These are phyloP conservation scores for Drosophila nr. perissopoda DNA, from an alignment of 2,888 invertebrate species.

Conservation along the genomic window DNA sequence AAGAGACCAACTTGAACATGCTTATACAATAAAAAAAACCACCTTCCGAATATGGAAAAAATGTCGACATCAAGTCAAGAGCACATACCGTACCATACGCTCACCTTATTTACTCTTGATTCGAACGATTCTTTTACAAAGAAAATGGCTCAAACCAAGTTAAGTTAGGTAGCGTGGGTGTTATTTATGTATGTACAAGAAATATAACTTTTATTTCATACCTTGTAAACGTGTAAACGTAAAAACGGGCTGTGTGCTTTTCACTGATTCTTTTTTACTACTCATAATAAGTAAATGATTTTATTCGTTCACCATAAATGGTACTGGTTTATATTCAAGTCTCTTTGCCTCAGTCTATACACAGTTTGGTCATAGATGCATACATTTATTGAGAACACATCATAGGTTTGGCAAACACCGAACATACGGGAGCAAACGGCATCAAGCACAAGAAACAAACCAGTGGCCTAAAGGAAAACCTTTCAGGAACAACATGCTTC, in stretches of 20 bases:
- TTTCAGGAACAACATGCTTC: no score
- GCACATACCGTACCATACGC: constrained; percentile 17
- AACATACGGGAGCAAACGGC: not conserved
- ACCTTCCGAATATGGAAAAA: constrained; percentile 38
- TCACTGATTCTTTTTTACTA: not conserved
- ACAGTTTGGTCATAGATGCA: not conserved
- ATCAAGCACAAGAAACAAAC: not conserved
- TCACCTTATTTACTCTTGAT: constrained; percentile 9
- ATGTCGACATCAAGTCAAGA: constrained; percentile 32
- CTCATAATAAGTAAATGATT: constrained; percentile 15
- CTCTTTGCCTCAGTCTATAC: not conserved
- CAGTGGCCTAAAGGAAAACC: no score
- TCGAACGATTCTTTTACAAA: constrained; percentile 11
- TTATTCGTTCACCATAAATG: constrained; percentile 32
- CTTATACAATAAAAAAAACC: constrained; percentile 10
- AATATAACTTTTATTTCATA: constrained; percentile 4
- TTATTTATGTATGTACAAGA: not conserved
- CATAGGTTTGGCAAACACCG: not conserved
- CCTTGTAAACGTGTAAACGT: not conserved
- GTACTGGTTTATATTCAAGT: constrained; percentile 3
- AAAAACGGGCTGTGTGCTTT: not conserved
- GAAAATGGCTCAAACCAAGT: constrained; percentile 13
- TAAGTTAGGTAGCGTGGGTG: constrained; percentile 20
- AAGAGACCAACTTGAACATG: constrained; percentile 8
- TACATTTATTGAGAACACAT: not conserved